Conservation (phyloP, 2,888 invertebrate species). For the Pandemis corylana region DNA sequence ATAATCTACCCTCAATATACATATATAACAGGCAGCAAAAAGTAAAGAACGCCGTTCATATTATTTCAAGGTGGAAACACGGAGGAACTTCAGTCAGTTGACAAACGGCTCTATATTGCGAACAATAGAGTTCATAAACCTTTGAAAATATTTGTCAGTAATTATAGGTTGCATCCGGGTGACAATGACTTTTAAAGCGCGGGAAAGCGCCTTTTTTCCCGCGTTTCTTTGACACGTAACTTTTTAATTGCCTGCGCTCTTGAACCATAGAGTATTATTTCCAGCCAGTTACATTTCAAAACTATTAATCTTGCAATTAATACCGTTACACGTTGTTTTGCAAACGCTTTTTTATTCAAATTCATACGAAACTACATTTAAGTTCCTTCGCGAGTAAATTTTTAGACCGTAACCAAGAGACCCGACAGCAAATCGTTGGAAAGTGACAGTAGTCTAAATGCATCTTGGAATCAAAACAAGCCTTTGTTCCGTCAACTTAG, state of each 20-base stretch:
- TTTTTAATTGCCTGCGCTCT: conserved; percentile 28
- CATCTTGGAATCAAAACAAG: conserved; percentile 12
- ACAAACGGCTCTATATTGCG: neutral
- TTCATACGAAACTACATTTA: conserved; percentile 29
- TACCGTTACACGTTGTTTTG: conserved; percentile 1
- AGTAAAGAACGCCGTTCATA: conserved; percentile 24
- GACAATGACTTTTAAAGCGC: conserved; percentile 42
- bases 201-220: conserved; percentile 38
- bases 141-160: neutral
- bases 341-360: conserved; percentile 17
- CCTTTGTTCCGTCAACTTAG: conserved; percentile 8
- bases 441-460: conserved; percentile 41
- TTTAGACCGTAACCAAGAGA: conserved; percentile 41
- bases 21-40: too few relatives aligned
- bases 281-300: conserved; percentile 12
- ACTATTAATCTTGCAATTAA: neutral
- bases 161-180: conserved; percentile 41
- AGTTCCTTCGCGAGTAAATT: conserved; percentile 22
- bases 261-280: conserved; percentile 25
- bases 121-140: conserved; percentile 16
- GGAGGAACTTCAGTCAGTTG: conserved; percentile 2
- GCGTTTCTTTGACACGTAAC: conserved; percentile 39
- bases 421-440: conserved; percentile 38
- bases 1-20: too few relatives aligned
- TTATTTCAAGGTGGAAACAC: conserved; percentile 24